phyloP scores from a whole-genome alignment of 2,797 vertebrate species.

The Sus cebifrons region DNA sequence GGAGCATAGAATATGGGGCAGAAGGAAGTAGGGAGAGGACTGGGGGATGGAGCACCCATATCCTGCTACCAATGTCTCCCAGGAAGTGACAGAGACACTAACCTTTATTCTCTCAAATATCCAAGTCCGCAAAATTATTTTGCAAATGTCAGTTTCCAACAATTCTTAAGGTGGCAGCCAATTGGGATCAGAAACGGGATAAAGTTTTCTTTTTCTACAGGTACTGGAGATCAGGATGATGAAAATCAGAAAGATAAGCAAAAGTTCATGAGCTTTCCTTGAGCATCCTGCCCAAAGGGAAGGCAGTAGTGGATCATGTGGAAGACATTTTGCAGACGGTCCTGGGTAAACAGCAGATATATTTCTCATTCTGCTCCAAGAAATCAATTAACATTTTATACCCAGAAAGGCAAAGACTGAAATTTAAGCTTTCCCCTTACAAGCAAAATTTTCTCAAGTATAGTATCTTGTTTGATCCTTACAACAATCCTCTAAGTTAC shows the following conservation, averaged over 20 bases:
- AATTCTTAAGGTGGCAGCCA: background rate
- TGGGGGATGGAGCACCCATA: background rate
- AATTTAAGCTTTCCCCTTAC: background rate
- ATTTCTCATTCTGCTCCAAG: background rate
- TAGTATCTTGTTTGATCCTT: background rate
- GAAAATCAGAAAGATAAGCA: background rate
- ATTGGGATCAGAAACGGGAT: background rate
- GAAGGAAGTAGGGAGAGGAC: no score
- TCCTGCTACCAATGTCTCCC: background rate
- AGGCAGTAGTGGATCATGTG: background rate
- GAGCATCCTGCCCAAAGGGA: background rate
- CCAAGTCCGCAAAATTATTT: conserved; percentile 8
- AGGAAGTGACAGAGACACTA: background rate
- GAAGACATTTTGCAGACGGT: background rate
- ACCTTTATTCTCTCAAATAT: background rate
- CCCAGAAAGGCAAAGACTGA: background rate
- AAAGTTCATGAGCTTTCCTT: no score
- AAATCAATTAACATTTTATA: background rate
- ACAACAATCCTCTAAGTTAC: background rate
- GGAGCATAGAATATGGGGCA: background rate
- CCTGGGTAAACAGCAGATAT: background rate
- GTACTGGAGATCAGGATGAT: background rate
- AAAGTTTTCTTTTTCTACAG: background rate
- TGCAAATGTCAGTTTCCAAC: conserved; percentile 31
- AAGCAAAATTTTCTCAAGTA: background rate